Evolutionary conservation across 1,140 invertebrate genomes (phyloP).

Genomic region (Drosophila asahinai): DNA sequence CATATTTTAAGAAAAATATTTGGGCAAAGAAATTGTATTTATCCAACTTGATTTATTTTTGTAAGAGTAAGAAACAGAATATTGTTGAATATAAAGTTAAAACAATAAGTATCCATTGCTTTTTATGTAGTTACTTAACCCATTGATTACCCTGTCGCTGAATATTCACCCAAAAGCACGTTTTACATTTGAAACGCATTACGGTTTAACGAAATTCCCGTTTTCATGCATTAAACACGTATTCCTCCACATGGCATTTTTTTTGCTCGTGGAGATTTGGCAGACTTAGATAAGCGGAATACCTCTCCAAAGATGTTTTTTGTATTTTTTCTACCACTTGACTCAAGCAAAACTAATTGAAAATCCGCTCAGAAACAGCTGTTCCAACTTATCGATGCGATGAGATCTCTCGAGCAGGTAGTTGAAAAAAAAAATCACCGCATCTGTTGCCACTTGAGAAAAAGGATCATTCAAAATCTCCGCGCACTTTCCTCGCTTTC

Average conservation of each 20-base stretch:
- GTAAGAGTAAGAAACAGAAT: neutral
- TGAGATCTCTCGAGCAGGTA: slow-evolving; percentile 38
- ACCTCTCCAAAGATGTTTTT: slow-evolving; percentile 1
- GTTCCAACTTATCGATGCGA: slow-evolving; percentile 20
- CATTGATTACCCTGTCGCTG: slow-evolving; percentile 10
- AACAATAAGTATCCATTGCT: neutral
- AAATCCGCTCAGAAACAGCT: slow-evolving; percentile 25
- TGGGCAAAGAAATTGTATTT: neutral
- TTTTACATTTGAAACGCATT: slow-evolving; percentile 39
- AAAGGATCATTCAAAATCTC: slow-evolving; percentile 40
- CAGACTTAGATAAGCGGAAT: slow-evolving; percentile 16
- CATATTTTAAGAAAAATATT: too few species aligned
- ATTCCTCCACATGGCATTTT: slow-evolving; percentile 20
- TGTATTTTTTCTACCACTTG: slow-evolving; percentile 12
- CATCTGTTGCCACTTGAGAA: slow-evolving; percentile 53
- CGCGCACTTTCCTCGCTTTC: slow-evolving; percentile 22
- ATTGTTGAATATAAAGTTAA: neutral
- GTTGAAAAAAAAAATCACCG: slow-evolving; percentile 14
- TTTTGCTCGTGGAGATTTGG: slow-evolving; percentile 7
- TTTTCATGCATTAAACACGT: slow-evolving; percentile 60
- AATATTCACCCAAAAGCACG: slow-evolving; percentile 44
- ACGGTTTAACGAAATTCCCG: slow-evolving; percentile 30
- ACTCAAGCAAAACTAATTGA: slow-evolving; percentile 36
- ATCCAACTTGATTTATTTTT: neutral
- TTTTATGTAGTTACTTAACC: slow-evolving; percentile 10